phyloP scores from a whole-genome alignment of 2,888 invertebrate species.

The Bombylius major region DNA sequence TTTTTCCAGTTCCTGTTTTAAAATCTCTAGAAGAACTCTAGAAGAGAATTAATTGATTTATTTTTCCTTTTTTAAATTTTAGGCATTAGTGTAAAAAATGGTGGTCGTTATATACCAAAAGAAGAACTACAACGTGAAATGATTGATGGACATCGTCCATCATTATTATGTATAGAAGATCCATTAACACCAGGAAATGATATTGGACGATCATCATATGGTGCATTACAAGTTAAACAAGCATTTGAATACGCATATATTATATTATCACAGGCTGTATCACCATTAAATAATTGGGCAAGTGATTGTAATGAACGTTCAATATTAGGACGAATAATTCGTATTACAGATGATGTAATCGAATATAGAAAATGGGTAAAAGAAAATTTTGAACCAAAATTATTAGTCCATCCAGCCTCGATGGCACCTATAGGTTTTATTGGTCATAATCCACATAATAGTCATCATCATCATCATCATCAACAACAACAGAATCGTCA shows the following conservation, averaged over 20 bases:
- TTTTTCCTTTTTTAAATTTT: slow-evolving; percentile 8
- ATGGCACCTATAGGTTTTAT: slow-evolving; percentile 19
- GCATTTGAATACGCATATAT: slow-evolving; percentile 95
- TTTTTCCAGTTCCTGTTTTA: background rate
- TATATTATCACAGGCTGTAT: slow-evolving; percentile 64
- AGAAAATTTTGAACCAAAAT: slow-evolving; percentile 33
- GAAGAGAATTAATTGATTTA: background rate
- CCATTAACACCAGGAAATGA: slow-evolving; percentile 93
- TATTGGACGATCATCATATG: slow-evolving; percentile 95
- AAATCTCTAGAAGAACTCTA: slow-evolving; percentile 17
- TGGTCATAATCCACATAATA: slow-evolving; percentile 15
- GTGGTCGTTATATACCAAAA: slow-evolving; percentile 87
- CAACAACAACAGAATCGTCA: slow-evolving; percentile 4
- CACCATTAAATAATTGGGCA: slow-evolving; percentile 39
- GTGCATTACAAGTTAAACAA: slow-evolving; percentile 55
- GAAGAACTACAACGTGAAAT: slow-evolving; percentile 87
- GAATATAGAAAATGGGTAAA: slow-evolving; percentile 43
- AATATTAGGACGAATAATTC: slow-evolving; percentile 80
- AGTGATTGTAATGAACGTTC: slow-evolving; percentile 45
- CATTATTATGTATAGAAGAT: slow-evolving; percentile 93
- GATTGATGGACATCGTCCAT: slow-evolving; percentile 88
- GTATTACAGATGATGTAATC: slow-evolving; percentile 85
- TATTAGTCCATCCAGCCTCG: slow-evolving; percentile 27
- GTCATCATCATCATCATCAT: slow-evolving; percentile 18
- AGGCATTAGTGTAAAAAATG: slow-evolving; percentile 77